A percentile compares a stretch with the other conserved stretches of the same genome.
Conservation (phyloP, 2,888 invertebrate species). For the Bruchidius siliquastri region DNA sequence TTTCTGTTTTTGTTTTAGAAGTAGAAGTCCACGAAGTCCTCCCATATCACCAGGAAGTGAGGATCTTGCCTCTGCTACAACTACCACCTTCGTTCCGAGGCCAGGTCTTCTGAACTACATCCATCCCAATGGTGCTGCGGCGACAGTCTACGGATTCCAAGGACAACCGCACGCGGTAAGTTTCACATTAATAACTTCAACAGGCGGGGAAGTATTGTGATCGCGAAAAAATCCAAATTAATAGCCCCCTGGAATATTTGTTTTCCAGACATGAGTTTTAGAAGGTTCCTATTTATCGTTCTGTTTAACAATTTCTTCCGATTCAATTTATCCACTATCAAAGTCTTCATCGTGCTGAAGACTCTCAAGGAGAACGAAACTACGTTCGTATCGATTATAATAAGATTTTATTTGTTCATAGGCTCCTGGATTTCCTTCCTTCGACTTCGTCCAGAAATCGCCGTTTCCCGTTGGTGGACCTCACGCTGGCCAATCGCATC, state of each 20-base stretch:
- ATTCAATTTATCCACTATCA: too few relatives aligned
- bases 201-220: too few relatives aligned
- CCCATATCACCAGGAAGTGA: conserved; percentile 84
- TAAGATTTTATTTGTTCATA: not conserved
- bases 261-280: too few relatives aligned
- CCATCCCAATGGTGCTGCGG: conserved; percentile 34
- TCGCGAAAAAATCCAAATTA: too few relatives aligned
- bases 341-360: too few relatives aligned
- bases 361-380: too few relatives aligned
- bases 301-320: too few relatives aligned
- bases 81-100: conserved; percentile 54
- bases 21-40: conserved; percentile 61
- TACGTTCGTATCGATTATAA: too few relatives aligned
- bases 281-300: too few relatives aligned
- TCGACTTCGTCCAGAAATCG: not conserved
- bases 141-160: conserved; percentile 46
- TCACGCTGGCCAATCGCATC: conserved; percentile 21
- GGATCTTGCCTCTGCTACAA: conserved; percentile 50
- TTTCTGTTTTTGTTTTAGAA: conserved; percentile 14
- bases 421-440: not conserved
- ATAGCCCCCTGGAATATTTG: too few relatives aligned
- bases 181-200: conserved; percentile 16
- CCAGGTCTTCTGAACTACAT: conserved; percentile 54
- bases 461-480: not conserved
- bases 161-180: conserved; percentile 43